These are phyloP conservation scores for Formica aserva DNA, from an alignment of 2,888 invertebrate genomes.

Conservation along the genomic window DNA sequence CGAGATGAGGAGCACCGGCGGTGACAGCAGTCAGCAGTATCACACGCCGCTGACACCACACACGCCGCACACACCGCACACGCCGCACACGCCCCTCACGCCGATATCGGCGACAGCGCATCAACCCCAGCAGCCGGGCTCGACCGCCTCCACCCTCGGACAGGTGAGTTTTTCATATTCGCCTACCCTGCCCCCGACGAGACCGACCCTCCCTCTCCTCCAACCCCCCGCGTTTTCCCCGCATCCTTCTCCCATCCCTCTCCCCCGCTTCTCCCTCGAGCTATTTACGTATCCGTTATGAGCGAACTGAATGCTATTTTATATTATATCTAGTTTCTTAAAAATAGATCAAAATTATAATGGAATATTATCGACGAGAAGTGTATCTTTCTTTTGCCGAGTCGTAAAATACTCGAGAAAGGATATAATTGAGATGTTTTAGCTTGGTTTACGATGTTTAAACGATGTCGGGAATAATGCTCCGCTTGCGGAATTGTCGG, in stretches of 20 bases:
- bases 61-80: constrained; percentile 85
- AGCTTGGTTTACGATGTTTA: background rate
- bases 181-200: constrained; percentile 31
- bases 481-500: constrained; percentile 19
- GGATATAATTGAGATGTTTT: background rate
- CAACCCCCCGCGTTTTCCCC: background rate
- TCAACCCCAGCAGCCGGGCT: constrained; percentile 84
- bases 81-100: constrained; percentile 85
- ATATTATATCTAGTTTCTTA: background rate
- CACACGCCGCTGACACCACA: constrained; percentile 85
- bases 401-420: background rate
- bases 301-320: background rate
- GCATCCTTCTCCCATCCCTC: background rate
- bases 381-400: background rate
- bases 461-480: constrained; percentile 36
- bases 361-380: background rate
- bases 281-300: constrained; percentile 5
- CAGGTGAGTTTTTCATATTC: constrained; percentile 80
- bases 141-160: constrained; percentile 83
- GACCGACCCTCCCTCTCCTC: background rate
- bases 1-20: constrained; percentile 86
- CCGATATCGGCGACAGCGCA: constrained; percentile 85
- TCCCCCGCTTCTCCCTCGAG: background rate
- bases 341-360: background rate
- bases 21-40: constrained; percentile 85